Conservation (phyloP, 1,140 invertebrate species). For the Hypsibius dujardini region DNA sequence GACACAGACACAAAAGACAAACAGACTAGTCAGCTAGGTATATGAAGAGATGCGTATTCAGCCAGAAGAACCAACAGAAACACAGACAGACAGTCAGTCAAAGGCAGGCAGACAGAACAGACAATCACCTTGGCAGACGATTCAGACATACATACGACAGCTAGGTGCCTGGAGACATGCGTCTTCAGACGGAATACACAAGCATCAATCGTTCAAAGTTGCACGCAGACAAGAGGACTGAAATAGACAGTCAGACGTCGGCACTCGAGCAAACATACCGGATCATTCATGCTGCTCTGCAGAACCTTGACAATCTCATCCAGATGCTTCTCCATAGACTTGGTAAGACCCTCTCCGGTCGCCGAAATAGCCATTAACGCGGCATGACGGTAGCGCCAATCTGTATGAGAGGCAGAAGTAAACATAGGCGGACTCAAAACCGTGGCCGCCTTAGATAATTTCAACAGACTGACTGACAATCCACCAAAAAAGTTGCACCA, state of each 20-base stretch:
- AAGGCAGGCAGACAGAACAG: too few relatives aligned
- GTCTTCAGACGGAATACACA: too few relatives aligned
- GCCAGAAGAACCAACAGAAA: too few relatives aligned
- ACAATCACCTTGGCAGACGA: conserved; percentile 15
- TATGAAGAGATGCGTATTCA: too few relatives aligned
- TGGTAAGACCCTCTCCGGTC: conserved; percentile 91
- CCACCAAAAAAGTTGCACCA: conserved; percentile 27
- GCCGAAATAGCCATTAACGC: conserved; percentile 95
- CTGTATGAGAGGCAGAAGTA: conserved; percentile 21
- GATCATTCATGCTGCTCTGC: conserved; percentile 66
- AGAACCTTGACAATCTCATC: conserved; percentile 74
- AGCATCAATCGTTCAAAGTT: too few relatives aligned
- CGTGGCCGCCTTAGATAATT: background rate
- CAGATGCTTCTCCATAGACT: conserved; percentile 87
- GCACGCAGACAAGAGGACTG: too few relatives aligned
- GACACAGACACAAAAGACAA: too few relatives aligned
- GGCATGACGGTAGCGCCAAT: conserved; percentile 48
- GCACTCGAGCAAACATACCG: too few relatives aligned
- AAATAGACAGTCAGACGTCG: too few relatives aligned
- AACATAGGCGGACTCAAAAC: conserved; percentile 19
- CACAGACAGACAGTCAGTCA: too few relatives aligned
- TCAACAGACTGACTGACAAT: background rate
- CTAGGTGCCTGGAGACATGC: conserved; percentile 22
- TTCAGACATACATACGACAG: conserved; percentile 20
- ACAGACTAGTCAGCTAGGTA: too few relatives aligned